phyloP scores from a whole-genome alignment of 2,888 invertebrate species.

The Terebella lapidaria region DNA sequence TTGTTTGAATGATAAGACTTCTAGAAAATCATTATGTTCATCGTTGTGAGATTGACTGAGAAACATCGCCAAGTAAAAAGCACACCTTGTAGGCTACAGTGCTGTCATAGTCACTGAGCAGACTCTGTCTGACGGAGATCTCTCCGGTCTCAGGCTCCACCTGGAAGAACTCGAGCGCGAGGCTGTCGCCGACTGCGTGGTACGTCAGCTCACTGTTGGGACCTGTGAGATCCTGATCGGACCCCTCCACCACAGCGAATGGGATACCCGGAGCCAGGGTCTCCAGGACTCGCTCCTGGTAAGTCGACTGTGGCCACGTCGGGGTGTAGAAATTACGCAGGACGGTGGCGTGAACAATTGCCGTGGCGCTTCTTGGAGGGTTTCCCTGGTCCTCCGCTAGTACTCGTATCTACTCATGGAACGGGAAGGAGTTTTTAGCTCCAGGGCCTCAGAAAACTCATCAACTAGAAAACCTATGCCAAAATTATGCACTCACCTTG shows the following conservation, averaged over 20 bases:
- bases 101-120: slow-evolving; percentile 20
- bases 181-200: slow-evolving; percentile 27
- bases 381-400: slow-evolving; percentile 37
- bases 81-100: slow-evolving; percentile 32
- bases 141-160: slow-evolving; percentile 31
- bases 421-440: no score
- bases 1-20: no score
- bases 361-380: slow-evolving; percentile 28
- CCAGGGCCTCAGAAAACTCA: no score
- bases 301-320: slow-evolving; percentile 17
- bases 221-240: slow-evolving; percentile 16
- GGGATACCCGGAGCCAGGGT: slow-evolving; percentile 20
- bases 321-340: slow-evolving; percentile 37
- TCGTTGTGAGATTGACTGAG: no score
- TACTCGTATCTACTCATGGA: slow-evolving; percentile 47
- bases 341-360: slow-evolving; percentile 29
- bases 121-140: slow-evolving; percentile 28
- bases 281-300: slow-evolving; percentile 17
- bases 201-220: slow-evolving; percentile 38
- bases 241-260: slow-evolving; percentile 16
- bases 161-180: slow-evolving; percentile 31
- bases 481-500: slow-evolving; percentile 16
- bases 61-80: no score
- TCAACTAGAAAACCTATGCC: no score
- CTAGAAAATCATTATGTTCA: no score